Conservation (phyloP, 2,797 vertebrate species). For the Euthynnus affinis region DNA sequence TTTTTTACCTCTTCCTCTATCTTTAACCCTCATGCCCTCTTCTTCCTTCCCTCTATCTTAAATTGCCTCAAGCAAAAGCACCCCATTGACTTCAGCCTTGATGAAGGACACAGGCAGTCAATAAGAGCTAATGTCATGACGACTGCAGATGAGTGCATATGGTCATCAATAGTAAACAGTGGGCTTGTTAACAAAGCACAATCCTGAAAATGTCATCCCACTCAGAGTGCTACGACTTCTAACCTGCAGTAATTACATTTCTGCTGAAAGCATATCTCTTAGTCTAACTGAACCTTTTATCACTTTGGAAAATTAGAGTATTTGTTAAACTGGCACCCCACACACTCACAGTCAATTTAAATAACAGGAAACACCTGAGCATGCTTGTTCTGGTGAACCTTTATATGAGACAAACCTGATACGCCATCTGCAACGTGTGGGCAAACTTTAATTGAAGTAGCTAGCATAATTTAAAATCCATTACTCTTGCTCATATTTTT, state of each 20-base stretch:
- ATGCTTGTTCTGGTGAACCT: constrained; percentile 15
- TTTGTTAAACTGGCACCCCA: neutral
- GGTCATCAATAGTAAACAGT: constrained; percentile 45
- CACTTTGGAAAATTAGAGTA: neutral
- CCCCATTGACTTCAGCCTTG: constrained; percentile 51
- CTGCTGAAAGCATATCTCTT: constrained; percentile 28
- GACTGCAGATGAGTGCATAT: constrained; percentile 47
- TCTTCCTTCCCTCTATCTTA: constrained; percentile 16
- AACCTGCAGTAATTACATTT: constrained; percentile 33
- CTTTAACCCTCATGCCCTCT: constrained; percentile 20
- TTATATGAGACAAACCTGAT: constrained; percentile 20
- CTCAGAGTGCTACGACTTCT: constrained; percentile 4
- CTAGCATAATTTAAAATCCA: constrained; percentile 34
- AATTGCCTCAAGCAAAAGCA: constrained; percentile 42
- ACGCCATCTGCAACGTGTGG: constrained; percentile 20
- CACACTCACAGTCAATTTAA: constrained; percentile 4
- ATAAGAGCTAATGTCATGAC: constrained; percentile 52
- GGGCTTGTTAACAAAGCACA: constrained; percentile 19
- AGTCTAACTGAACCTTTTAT: constrained; percentile 1
- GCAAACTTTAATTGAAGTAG: constrained; percentile 34
- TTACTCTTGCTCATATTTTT: neutral
- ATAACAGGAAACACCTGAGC: constrained; percentile 1
- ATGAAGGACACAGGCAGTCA: constrained; percentile 57
- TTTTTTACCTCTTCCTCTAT: neutral
- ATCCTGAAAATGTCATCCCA: constrained; percentile 45